phyloP scores from a whole-genome alignment of 2,797 vertebrate genomes.

The Microcaecilia unicolor region DNA sequence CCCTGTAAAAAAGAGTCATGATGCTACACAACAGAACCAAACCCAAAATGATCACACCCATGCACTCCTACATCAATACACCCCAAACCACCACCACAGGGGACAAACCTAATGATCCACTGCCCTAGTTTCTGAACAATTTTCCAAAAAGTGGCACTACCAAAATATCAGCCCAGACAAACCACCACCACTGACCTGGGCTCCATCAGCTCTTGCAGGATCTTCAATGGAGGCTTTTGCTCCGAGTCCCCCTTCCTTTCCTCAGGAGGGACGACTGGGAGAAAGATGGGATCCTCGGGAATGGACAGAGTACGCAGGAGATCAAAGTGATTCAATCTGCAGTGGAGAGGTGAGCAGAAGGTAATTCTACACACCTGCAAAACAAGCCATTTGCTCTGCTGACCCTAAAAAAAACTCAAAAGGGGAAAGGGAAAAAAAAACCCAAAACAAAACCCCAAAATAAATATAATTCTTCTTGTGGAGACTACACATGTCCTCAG shows the following conservation, averaged over 20 bases:
- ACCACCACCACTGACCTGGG: constrained; percentile 20
- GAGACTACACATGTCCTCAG: too few species aligned
- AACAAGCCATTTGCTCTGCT: neutral
- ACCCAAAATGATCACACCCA: neutral
- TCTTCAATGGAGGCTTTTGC: constrained; percentile 1
- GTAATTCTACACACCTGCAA: neutral
- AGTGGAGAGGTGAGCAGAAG: neutral
- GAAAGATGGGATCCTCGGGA: constrained; percentile 34
- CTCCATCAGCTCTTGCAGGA: constrained; percentile 20
- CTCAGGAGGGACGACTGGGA: constrained; percentile 17
- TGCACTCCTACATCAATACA: rapidly evolving
- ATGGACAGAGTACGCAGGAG: constrained; percentile 38
- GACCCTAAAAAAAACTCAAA: too few species aligned
- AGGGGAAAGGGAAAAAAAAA: too few species aligned
- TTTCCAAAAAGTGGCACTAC: too few species aligned
- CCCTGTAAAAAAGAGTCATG: neutral
- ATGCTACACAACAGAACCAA: neutral
- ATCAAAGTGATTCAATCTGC: constrained; percentile 28
- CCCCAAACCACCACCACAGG: rapidly evolving
- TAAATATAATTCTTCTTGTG: too few species aligned
- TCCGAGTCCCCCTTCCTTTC: constrained; percentile 3
- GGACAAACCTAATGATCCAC: too few species aligned
- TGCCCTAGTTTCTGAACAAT: too few species aligned
- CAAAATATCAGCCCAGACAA: neutral
- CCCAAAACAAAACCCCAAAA: too few species aligned